These are phyloP conservation scores for Teleogryllus occipitalis DNA, from an alignment of 1,140 invertebrate genomes.

Conservation along the genomic window DNA sequence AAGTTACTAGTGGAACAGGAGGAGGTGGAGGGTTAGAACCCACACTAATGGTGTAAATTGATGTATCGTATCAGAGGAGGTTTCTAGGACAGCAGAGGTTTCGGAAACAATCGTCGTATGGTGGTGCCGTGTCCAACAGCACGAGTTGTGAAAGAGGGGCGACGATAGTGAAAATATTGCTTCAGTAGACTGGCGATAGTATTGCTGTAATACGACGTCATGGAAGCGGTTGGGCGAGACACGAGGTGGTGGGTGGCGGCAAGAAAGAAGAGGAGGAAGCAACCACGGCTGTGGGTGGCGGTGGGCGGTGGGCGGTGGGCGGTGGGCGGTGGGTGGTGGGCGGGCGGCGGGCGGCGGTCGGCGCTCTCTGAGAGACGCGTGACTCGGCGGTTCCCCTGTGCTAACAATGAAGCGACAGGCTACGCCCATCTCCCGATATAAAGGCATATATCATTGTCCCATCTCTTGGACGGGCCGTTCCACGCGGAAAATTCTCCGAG, in stretches of 20 bases:
- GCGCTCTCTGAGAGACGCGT: background rate
- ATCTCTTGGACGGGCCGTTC: background rate
- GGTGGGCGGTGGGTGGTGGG: too few species aligned
- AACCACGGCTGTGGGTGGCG: background rate
- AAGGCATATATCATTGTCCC: background rate
- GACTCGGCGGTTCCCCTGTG: background rate
- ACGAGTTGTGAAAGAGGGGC: too few species aligned
- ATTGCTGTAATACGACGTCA: background rate
- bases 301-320: too few species aligned
- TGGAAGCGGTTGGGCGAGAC: background rate
- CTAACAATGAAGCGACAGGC: background rate
- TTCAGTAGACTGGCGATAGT: too few species aligned
- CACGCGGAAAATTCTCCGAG: background rate
- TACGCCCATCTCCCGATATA: constrained; percentile 3
- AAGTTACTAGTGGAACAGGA: background rate
- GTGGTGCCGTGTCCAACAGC: too few species aligned
- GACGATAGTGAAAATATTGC: too few species aligned
- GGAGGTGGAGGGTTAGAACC: background rate
- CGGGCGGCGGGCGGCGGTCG: too few species aligned
- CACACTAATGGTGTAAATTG: too few species aligned
- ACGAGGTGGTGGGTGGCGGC: background rate
- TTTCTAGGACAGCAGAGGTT: too few species aligned
- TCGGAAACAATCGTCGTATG: too few species aligned
- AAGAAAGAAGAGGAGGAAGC: background rate
- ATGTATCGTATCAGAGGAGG: too few species aligned